Evolutionary conservation across 2,888 invertebrate species (phyloP).

Genomic region (Pristionchus entomophagus): DNA sequence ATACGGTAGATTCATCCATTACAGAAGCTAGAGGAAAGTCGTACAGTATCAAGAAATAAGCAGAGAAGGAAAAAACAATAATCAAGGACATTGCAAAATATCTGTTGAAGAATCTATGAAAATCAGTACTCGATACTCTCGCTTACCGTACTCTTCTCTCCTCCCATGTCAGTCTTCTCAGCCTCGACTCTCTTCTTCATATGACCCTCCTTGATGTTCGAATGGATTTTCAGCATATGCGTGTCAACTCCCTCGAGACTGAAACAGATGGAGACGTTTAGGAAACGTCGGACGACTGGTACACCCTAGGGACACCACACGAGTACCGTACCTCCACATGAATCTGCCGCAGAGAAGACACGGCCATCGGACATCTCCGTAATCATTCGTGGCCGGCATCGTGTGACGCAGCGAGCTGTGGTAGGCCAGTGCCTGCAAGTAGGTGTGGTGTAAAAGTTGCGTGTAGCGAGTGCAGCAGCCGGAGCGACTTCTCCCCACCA

Average conservation of each 20-base stretch:
- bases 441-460: neutral
- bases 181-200: neutral
- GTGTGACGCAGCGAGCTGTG: slow-evolving; percentile 38
- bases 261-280: neutral
- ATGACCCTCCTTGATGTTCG: slow-evolving; percentile 26
- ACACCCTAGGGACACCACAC: neutral
- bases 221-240: neutral
- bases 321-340: slow-evolving; percentile 1
- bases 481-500: neutral
- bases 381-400: neutral
- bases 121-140: neutral
- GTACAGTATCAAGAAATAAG: too few species aligned
- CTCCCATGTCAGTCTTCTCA: neutral
- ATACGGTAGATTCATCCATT: too few species aligned
- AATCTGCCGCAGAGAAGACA: slow-evolving; percentile 26
- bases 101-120: too few species aligned
- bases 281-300: too few species aligned
- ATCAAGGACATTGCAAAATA: too few species aligned
- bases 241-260: neutral
- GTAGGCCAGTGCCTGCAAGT: slow-evolving; percentile 39
- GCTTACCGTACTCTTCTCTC: neutral
- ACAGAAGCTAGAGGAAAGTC: too few species aligned
- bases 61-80: too few species aligned
- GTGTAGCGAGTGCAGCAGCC: neutral
- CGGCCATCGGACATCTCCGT: neutral